Conservation (phyloP, 2,797 vertebrate genomes). For the Pseudochaenichthys georgianus region DNA sequence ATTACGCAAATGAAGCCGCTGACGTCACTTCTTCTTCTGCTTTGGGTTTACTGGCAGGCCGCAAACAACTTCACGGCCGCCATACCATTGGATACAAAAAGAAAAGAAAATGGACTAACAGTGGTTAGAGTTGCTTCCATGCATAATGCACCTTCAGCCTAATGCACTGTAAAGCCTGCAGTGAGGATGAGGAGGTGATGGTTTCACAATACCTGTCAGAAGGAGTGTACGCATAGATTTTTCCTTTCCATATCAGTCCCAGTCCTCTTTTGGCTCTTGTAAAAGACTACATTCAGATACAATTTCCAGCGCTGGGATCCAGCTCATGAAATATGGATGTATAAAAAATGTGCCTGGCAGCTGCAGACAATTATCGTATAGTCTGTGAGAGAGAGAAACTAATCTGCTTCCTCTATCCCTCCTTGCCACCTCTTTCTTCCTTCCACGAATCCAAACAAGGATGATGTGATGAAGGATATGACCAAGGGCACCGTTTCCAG, state of each 20-base stretch:
- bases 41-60: too few species aligned
- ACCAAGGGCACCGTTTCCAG: conserved; percentile 54
- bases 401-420: conserved; percentile 60
- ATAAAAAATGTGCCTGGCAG: conserved; percentile 66
- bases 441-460: conserved; percentile 52
- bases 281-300: conserved; percentile 69
- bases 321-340: conserved; percentile 77
- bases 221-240: conserved; percentile 13
- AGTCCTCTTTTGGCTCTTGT: conserved; percentile 29
- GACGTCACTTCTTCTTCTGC: too few species aligned
- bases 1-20: too few species aligned
- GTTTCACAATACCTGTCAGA: conserved; percentile 37
- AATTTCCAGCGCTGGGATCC: conserved; percentile 66
- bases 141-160: neutral
- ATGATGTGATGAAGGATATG: conserved; percentile 61
- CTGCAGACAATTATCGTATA: conserved; percentile 74
- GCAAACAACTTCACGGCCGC: too few species aligned
- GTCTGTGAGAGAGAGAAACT: conserved; percentile 46
- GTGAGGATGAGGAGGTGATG: conserved; percentile 2
- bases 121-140: neutral
- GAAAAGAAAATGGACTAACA: neutral
- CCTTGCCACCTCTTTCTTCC: conserved; percentile 61
- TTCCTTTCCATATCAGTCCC: conserved; percentile 52
- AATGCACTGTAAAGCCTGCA: conserved; percentile 4
- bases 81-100: too few species aligned